Conservation (phyloP, 92 coral and sea anemone species). For the Actinostola sp. region DNA sequence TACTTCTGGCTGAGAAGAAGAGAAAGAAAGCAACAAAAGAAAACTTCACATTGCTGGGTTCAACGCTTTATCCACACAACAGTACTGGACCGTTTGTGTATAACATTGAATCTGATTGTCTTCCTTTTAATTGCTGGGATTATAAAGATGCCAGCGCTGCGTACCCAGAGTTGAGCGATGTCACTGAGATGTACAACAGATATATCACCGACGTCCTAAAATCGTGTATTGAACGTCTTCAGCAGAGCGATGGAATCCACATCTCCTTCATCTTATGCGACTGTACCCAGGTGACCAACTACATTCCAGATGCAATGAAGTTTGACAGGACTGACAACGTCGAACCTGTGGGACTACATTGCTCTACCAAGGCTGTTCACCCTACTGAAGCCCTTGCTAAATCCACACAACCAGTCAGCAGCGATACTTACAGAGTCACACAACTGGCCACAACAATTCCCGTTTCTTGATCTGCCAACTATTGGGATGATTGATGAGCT, state of each 20-base stretch:
- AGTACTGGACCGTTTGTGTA: neutral
- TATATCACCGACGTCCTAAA: constrained; percentile 59
- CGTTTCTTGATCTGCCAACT: neutral
- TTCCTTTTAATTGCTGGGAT: constrained; percentile 76
- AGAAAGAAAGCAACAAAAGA: constrained; percentile 33
- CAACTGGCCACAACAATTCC: constrained; percentile 5
- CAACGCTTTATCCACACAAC: neutral
- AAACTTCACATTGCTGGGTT: constrained; percentile 72
- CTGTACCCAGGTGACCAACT: constrained; percentile 56
- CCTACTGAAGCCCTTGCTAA: constrained; percentile 15
- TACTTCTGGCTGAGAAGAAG: constrained; percentile 35
- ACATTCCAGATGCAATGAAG: constrained; percentile 36
- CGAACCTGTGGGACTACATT: constrained; percentile 65
- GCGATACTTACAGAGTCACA: constrained; percentile 40
- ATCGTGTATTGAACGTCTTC: constrained; percentile 36
- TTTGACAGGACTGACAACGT: constrained; percentile 67
- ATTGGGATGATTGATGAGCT: too few species aligned
- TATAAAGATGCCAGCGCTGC: constrained; percentile 46
- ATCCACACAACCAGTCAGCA: constrained; percentile 22
- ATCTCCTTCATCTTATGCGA: constrained; percentile 54
- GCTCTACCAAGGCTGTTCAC: constrained; percentile 37
- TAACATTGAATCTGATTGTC: neutral
- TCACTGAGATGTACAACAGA: constrained; percentile 52
- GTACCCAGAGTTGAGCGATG: constrained; percentile 15
- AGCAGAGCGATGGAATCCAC: constrained; percentile 37